A percentile compares a stretch with the other conserved stretches of the same genome.
Conservation (phyloP, 1,140 invertebrate genomes). For the Rhysida immarginata region DNA sequence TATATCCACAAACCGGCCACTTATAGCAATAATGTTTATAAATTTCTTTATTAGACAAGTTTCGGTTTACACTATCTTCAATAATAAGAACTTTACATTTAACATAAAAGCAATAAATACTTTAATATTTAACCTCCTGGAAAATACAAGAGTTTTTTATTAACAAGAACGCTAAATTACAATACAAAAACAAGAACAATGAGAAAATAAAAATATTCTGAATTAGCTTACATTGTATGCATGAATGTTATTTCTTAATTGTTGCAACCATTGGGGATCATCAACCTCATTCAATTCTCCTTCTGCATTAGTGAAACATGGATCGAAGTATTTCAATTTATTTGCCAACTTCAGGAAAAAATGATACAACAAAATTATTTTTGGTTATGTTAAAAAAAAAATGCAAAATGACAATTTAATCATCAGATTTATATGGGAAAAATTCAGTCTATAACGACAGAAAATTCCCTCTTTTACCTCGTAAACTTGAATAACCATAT, state of each 20-base stretch:
- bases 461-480: constrained; percentile 20
- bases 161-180: too few species aligned
- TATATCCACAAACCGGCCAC: too few species aligned
- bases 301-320: constrained; percentile 35
- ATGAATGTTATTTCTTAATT: constrained; percentile 18
- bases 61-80: too few species aligned
- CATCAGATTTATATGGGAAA: background rate
- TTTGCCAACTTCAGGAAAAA: too few species aligned
- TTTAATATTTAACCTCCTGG: too few species aligned
- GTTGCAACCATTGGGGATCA: constrained; percentile 33
- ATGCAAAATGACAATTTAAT: background rate
- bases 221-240: constrained; percentile 1
- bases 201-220: background rate
- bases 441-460: background rate
- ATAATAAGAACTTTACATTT: too few species aligned
- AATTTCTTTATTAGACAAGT: too few species aligned
- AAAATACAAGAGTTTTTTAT: too few species aligned
- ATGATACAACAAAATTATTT: too few species aligned
- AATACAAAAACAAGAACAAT: too few species aligned
- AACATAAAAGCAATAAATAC: too few species aligned
- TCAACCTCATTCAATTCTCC: constrained; percentile 24
- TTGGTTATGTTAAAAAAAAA: background rate
- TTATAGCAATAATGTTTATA: too few species aligned
- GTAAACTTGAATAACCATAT: constrained; percentile 47
- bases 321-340: constrained; percentile 64